Conservation (phyloP, 2,888 invertebrate genomes). For the Lamellibrachia columna region DNA sequence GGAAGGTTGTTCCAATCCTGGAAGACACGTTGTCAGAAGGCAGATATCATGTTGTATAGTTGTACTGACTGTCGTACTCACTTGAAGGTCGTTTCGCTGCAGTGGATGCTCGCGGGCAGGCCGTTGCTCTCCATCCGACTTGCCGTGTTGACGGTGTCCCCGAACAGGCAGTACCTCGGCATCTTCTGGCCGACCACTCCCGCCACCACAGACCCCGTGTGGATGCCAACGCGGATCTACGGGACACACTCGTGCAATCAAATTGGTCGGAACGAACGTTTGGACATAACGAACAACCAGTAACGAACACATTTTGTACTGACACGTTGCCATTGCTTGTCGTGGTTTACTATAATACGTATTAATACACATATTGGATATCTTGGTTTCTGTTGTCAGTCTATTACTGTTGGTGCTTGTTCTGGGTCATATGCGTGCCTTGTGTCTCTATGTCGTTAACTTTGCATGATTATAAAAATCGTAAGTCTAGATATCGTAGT, state of each 20-base stretch:
- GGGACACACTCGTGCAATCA: neutral
- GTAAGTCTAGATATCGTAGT: too few species aligned
- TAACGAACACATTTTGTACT: neutral
- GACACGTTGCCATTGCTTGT: too few species aligned
- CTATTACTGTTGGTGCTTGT: too few species aligned
- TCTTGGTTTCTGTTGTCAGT: too few species aligned
- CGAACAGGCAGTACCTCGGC: neutral
- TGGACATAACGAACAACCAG: neutral
- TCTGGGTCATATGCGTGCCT: too few species aligned
- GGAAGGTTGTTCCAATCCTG: too few species aligned
- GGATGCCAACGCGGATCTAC: slow-evolving; percentile 1
- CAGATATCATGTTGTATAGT: too few species aligned
- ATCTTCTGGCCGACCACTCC: neutral
- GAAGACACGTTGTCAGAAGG: too few species aligned
- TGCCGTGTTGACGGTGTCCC: slow-evolving; percentile 10
- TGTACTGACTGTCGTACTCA: neutral
- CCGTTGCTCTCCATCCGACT: neutral
- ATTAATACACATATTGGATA: too few species aligned
- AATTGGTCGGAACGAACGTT: neutral
- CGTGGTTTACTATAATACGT: too few species aligned
- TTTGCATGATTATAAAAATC: neutral
- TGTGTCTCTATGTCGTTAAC: neutral
- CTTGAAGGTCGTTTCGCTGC: neutral
- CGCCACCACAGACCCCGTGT: slow-evolving; percentile 1
- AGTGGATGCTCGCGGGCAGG: neutral